Percentiles rank a stretch among this genome's conserved stretches.
Conservation (phyloP, 2,888 invertebrate genomes). For the Myathropa florea region DNA sequence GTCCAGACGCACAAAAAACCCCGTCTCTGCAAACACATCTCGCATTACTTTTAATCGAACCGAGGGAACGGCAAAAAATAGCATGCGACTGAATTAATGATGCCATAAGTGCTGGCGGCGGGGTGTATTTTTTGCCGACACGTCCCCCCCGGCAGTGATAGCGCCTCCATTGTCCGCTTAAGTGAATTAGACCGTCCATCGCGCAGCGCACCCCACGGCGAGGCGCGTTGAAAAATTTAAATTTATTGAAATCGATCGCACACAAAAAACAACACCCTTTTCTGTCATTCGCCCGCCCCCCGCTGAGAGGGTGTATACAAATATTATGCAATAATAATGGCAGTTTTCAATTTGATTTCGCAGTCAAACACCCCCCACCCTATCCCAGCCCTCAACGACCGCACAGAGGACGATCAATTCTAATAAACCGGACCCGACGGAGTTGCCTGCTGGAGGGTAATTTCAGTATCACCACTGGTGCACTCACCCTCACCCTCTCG, state of each 20-base stretch:
- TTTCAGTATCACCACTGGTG: constrained; percentile 33
- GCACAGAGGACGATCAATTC: constrained; percentile 51
- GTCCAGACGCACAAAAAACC: neutral
- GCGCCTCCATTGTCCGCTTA: constrained; percentile 44
- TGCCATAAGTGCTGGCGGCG: constrained; percentile 51
- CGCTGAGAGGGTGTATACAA: constrained; percentile 12
- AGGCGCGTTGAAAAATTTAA: constrained; percentile 37
- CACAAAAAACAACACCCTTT: constrained; percentile 19
- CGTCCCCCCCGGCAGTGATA: constrained; percentile 7
- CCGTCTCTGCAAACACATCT: constrained; percentile 30
- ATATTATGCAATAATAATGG: constrained; percentile 68
- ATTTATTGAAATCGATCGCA: constrained; percentile 59
- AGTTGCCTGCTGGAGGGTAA: constrained; percentile 45
- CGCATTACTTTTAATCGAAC: constrained; percentile 34
- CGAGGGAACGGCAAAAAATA: neutral
- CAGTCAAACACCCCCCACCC: constrained; percentile 11
- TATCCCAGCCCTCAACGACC: neutral
- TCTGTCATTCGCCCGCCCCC: neutral
- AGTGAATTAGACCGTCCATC: constrained; percentile 56
- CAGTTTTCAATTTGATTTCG: constrained; percentile 65
- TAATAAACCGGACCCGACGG: constrained; percentile 63
- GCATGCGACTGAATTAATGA: constrained; percentile 52
- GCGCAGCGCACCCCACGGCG: constrained; percentile 29
- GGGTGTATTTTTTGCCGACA: constrained; percentile 7
- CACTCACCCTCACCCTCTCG: neutral